phyloP scores from a whole-genome alignment of 2,113 vertebrate species.

The Chaenogobius annularis region DNA sequence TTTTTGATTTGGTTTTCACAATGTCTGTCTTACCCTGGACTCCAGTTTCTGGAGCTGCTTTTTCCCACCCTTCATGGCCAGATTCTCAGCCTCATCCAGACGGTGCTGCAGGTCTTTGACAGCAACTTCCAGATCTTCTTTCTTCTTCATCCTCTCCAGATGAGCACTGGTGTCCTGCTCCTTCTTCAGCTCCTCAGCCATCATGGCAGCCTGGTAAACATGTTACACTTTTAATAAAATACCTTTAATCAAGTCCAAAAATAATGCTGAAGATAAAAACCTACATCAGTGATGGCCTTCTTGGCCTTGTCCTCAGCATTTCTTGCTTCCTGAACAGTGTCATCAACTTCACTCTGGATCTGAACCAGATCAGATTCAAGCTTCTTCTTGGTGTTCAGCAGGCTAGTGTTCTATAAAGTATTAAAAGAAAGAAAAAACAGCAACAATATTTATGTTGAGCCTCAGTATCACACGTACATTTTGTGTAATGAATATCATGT shows the following conservation, averaged over 20 bases:
- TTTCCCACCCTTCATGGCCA: slow-evolving; percentile 85
- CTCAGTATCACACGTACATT: background rate
- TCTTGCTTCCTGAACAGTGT: slow-evolving; percentile 68
- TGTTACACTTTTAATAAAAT: background rate
- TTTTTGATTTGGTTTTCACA: background rate
- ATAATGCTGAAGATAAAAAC: slow-evolving; percentile 6
- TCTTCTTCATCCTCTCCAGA: slow-evolving; percentile 94
- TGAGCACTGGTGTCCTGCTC: slow-evolving; percentile 88
- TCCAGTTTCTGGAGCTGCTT: slow-evolving; percentile 86
- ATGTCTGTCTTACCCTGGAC: slow-evolving; percentile 66
- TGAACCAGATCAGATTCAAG: slow-evolving; percentile 65
- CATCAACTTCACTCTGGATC: slow-evolving; percentile 69
- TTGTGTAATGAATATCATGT: background rate
- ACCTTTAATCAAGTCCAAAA: background rate
- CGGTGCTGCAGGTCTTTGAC: slow-evolving; percentile 82
- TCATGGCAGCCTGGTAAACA: slow-evolving; percentile 79
- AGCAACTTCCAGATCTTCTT: slow-evolving; percentile 85
- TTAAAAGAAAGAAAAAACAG: background rate
- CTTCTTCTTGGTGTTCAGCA: slow-evolving; percentile 64
- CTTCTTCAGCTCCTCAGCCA: slow-evolving; percentile 89
- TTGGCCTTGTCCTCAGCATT: slow-evolving; percentile 94
- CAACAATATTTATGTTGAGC: background rate
- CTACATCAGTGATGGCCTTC: slow-evolving; percentile 88
- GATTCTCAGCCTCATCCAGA: slow-evolving; percentile 88
- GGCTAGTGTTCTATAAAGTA: background rate